Percentiles rank a stretch among this genome's conserved stretches.
phyloP scores from a whole-genome alignment of 1,140 invertebrate species.

The Ditylenchus dipsaci region DNA sequence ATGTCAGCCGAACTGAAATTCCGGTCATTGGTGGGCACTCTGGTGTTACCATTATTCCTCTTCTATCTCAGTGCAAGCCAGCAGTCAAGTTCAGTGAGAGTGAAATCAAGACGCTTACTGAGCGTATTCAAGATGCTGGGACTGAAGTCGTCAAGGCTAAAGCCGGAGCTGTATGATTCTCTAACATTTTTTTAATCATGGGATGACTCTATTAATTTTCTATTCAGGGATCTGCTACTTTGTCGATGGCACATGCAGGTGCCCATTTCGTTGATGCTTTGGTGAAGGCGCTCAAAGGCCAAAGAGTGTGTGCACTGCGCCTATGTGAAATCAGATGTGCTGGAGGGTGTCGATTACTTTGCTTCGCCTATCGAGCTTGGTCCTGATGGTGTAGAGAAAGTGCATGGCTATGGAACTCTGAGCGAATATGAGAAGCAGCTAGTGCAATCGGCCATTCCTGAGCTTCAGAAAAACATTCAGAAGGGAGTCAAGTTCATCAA shows the following conservation, averaged over 20 bases:
- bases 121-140: conserved; percentile 86
- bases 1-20: conserved; percentile 75
- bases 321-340: conserved; percentile 74
- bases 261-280: conserved; percentile 72
- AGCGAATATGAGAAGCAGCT: conserved; percentile 79
- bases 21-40: conserved; percentile 98
- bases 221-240: conserved; percentile 85
- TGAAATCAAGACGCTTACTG: conserved; percentile 73
- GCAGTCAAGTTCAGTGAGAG: conserved; percentile 69
- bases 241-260: conserved; percentile 98
- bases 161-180: conserved; percentile 74
- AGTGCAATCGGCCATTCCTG: conserved; percentile 81
- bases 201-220: too few species aligned
- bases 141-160: conserved; percentile 99
- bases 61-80: conserved; percentile 82
- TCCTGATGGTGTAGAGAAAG: conserved; percentile 79
- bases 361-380: conserved; percentile 89
- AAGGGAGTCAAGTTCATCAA: conserved; percentile 89
- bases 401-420: conserved; percentile 80
- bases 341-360: conserved; percentile 85
- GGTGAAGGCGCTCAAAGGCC: conserved; percentile 50
- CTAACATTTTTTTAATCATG: too few species aligned
- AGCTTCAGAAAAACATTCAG: conserved; percentile 88
- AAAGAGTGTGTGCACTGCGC: conserved; percentile 52
- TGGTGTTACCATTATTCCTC: conserved; percentile 91